Conservation (phyloP, 2,888 invertebrate species). For the Tachina lurida region DNA sequence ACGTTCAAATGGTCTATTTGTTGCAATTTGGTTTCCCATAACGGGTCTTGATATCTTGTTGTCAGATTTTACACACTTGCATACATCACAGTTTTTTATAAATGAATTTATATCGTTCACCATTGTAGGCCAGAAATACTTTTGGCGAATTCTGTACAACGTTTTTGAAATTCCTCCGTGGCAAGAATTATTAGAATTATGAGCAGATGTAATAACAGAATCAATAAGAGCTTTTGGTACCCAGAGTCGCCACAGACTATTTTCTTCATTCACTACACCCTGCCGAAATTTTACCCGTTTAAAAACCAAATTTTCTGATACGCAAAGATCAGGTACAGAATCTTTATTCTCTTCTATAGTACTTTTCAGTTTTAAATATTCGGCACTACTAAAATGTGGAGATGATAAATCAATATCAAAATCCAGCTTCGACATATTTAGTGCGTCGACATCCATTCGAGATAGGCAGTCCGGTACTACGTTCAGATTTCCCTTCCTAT, state of each 20-base stretch:
- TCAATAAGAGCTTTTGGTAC: too few relatives aligned
- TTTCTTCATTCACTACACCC: too few relatives aligned
- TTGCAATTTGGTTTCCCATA: neutral
- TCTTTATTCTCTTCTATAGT: neutral
- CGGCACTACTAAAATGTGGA: neutral
- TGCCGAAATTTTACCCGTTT: too few relatives aligned
- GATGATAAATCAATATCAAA: neutral
- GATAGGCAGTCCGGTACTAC: neutral
- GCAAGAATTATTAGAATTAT: neutral
- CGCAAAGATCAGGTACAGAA: too few relatives aligned
- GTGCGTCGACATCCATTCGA: accelerated
- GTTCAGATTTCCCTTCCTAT: constrained; percentile 25
- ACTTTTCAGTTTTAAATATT: neutral
- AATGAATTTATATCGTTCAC: neutral
- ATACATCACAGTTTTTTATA: neutral
- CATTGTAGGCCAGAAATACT: neutral
- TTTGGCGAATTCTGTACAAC: neutral
- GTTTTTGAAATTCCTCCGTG: neutral
- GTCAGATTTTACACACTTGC: neutral
- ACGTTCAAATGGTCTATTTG: neutral
- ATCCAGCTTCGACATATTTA: neutral
- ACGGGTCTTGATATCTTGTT: neutral
- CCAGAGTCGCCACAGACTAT: too few relatives aligned
- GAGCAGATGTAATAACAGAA: neutral
- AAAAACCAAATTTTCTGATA: neutral